Conservation (phyloP, 1,140 invertebrate species). For the Neotoxoptera formosana region DNA sequence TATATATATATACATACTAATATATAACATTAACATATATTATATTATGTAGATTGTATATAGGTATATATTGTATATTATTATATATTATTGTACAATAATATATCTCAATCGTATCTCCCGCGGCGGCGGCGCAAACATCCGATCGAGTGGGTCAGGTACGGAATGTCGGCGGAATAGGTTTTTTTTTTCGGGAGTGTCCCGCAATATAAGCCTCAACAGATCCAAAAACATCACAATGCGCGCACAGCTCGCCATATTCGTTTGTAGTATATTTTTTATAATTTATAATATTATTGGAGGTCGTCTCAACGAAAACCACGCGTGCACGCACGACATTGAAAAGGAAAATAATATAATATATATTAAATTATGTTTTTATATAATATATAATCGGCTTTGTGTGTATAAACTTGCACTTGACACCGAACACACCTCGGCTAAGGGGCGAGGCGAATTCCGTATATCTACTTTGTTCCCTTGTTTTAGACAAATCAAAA, state of each 20-base stretch:
- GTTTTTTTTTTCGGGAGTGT: conserved; percentile 12
- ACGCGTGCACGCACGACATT: background rate
- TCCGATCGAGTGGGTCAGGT: background rate
- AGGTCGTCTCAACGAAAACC: background rate
- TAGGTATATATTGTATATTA: background rate
- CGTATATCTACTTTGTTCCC: background rate
- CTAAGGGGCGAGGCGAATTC: background rate
- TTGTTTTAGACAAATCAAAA: background rate
- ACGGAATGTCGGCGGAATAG: background rate
- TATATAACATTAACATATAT: background rate
- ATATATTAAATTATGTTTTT: conserved; percentile 7
- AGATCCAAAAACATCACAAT: conserved; percentile 8
- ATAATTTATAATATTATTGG: conserved; percentile 10
- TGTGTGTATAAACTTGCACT: conserved; percentile 4
- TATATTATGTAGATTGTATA: background rate
- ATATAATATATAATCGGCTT: background rate
- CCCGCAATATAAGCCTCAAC: background rate
- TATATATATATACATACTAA: background rate
- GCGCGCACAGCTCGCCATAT: background rate
- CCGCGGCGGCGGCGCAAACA: background rate
- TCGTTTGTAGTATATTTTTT: background rate
- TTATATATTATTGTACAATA: background rate
- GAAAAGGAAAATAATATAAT: conserved; percentile 8
- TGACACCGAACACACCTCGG: background rate
- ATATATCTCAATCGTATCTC: conserved; percentile 17